Evolutionary conservation across 2,888 invertebrate genomes (phyloP).

Genomic region (Euspilapteryx auroguttella): DNA sequence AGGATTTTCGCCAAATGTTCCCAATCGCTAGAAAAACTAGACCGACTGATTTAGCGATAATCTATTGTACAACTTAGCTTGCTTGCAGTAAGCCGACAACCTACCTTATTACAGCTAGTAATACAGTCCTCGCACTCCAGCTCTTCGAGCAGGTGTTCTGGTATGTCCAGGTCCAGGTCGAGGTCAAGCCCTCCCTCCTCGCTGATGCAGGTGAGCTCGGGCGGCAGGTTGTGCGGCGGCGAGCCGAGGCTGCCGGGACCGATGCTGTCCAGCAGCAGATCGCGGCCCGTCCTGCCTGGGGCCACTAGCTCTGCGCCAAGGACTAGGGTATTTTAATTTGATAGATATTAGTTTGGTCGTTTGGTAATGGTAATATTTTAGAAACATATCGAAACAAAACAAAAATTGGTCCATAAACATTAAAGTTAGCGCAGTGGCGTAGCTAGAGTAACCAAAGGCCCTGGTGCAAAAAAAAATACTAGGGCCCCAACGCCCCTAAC

Average conservation of each 20-base stretch:
- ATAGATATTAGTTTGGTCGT: neutral
- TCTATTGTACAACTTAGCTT: too few relatives aligned
- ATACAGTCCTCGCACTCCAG: constrained; percentile 82
- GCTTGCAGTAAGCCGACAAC: too few relatives aligned
- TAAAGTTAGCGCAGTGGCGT: too few relatives aligned
- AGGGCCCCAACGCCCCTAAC: too few relatives aligned
- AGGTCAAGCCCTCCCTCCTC: constrained; percentile 84
- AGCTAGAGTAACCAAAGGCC: too few relatives aligned
- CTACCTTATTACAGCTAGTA: constrained; percentile 79
- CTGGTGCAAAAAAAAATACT: too few relatives aligned
- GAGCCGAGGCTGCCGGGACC: constrained; percentile 46
- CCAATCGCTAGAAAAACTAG: too few relatives aligned
- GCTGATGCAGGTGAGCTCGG: constrained; percentile 81
- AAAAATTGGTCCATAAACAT: too few relatives aligned
- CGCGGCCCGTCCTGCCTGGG: constrained; percentile 39
- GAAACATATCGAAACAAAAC: too few relatives aligned
- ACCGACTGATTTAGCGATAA: too few relatives aligned
- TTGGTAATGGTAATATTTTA: neutral
- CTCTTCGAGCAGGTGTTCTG: constrained; percentile 75
- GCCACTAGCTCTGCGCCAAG: constrained; percentile 52
- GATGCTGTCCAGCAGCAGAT: constrained; percentile 38
- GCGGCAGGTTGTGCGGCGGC: constrained; percentile 55
- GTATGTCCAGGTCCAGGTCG: constrained; percentile 68
- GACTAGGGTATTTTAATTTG: constrained; percentile 28
- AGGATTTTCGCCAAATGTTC: too few relatives aligned